phyloP scores from a whole-genome alignment of 2,888 invertebrate genomes.

The Synanthedon tipuliformis region DNA sequence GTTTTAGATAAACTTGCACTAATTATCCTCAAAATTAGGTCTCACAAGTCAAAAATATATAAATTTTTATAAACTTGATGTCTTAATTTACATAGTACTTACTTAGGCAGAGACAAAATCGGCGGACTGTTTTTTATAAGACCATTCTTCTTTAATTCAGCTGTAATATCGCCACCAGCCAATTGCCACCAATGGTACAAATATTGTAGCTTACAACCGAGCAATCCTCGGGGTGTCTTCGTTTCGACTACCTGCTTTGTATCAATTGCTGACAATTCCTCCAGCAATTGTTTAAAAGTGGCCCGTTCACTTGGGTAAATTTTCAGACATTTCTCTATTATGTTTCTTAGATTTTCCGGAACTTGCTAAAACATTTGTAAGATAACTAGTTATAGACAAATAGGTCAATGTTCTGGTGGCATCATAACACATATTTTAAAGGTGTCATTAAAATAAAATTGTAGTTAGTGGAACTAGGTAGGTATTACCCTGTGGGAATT shows the following conservation, averaged over 20 bases:
- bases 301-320: constrained; percentile 70
- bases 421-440: too few relatives aligned
- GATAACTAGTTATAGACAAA: too few relatives aligned
- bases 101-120: constrained; percentile 83
- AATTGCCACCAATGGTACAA: constrained; percentile 96
- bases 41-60: too few relatives aligned
- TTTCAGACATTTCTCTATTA: constrained; percentile 80
- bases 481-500: too few relatives aligned
- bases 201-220: constrained; percentile 77
- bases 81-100: constrained; percentile 21
- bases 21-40: too few relatives aligned
- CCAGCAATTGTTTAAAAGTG: constrained; percentile 71
- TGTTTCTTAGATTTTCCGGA: constrained; percentile 67
- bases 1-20: too few relatives aligned
- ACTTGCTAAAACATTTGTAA: constrained; percentile 53
- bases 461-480: too few relatives aligned
- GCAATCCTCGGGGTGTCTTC: constrained; percentile 50
- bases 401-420: too few relatives aligned
- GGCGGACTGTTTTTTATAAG: constrained; percentile 88
- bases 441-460: too few relatives aligned
- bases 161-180: constrained; percentile 93
- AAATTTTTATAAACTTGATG: background rate
- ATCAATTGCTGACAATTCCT: constrained; percentile 37
- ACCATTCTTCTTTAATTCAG: constrained; percentile 90
- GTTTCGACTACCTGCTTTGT: constrained; percentile 48